A percentile compares a stretch with the other conserved stretches of the same genome.
Evolutionary conservation across 2,888 invertebrate species (phyloP).

Genomic region (Rhogogaster chlorosoma): DNA sequence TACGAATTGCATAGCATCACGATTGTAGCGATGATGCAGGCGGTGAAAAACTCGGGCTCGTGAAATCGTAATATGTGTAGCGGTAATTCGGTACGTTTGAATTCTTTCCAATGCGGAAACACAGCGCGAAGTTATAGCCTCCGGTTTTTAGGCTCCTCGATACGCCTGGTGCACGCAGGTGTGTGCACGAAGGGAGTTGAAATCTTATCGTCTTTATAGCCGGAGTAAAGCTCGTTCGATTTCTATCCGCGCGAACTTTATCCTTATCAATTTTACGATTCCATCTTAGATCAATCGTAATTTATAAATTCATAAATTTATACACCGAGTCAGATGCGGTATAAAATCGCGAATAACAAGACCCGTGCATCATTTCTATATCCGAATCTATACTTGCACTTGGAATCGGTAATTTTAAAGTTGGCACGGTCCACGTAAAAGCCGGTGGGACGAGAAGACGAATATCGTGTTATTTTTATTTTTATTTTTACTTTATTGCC

Average conservation of each 20-base stretch:
- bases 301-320: not conserved
- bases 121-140: not conserved
- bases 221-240: slow-evolving; percentile 12
- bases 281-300: not conserved
- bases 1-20: not conserved
- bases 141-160: not conserved
- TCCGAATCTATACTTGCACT: slow-evolving; percentile 1
- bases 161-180: not conserved
- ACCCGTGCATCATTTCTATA: not conserved
- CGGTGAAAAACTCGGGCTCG: not conserved
- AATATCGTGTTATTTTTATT: not conserved
- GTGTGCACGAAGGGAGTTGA: not conserved
- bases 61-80: not conserved
- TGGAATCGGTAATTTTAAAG: not conserved
- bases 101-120: not conserved
- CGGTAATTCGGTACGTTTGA: not conserved
- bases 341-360: not conserved
- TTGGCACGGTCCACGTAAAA: not conserved
- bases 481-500: no score
- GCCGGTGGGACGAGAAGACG: not conserved
- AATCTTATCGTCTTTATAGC: slow-evolving; percentile 9
- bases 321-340: not conserved
- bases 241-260: not conserved
- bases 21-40: not conserved
- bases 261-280: not conserved